Evolutionary conservation across 2,797 vertebrate genomes (phyloP).

Genomic region (Poeciliopsis infans): DNA sequence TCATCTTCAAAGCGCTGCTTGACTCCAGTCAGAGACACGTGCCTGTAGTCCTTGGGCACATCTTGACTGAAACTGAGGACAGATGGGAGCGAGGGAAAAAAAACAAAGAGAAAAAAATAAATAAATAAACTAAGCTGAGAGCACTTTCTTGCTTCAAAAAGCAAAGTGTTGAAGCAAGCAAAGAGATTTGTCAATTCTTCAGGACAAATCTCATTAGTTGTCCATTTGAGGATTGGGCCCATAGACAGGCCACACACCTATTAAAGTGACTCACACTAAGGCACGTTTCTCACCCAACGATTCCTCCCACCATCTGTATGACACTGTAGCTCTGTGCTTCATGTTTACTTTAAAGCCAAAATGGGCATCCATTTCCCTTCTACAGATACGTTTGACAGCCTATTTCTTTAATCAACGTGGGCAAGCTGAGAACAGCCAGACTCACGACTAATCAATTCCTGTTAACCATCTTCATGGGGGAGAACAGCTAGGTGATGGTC

Average conservation of each 20-base stretch:
- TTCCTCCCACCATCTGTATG: slow-evolving; percentile 18
- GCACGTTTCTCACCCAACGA: slow-evolving; percentile 53
- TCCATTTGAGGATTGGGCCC: slow-evolving; percentile 63
- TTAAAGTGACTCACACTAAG: slow-evolving; percentile 61
- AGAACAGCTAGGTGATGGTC: neutral
- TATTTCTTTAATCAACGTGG: slow-evolving; percentile 22
- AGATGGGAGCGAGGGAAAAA: neutral
- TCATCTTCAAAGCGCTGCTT: slow-evolving; percentile 96
- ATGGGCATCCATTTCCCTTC: slow-evolving; percentile 9
- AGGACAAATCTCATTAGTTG: slow-evolving; percentile 58
- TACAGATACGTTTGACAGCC: slow-evolving; percentile 9
- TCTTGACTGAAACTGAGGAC: slow-evolving; percentile 89
- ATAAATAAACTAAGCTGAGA: slow-evolving; percentile 28
- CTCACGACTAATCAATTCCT: slow-evolving; percentile 35
- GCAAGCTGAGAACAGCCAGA: slow-evolving; percentile 30
- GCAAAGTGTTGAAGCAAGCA: too few relatives aligned
- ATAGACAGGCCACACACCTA: slow-evolving; percentile 30
- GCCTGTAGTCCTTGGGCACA: slow-evolving; percentile 94
- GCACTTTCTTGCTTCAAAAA: slow-evolving; percentile 30
- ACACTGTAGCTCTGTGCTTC: slow-evolving; percentile 1
- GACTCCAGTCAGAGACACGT: slow-evolving; percentile 92
- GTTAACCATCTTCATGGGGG: slow-evolving; percentile 16
- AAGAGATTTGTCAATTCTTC: slow-evolving; percentile 20
- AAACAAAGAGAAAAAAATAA: neutral
- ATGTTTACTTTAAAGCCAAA: slow-evolving; percentile 1